phyloP scores from a whole-genome alignment of 2,888 invertebrate genomes.

The Tromatobia lineatoria region DNA sequence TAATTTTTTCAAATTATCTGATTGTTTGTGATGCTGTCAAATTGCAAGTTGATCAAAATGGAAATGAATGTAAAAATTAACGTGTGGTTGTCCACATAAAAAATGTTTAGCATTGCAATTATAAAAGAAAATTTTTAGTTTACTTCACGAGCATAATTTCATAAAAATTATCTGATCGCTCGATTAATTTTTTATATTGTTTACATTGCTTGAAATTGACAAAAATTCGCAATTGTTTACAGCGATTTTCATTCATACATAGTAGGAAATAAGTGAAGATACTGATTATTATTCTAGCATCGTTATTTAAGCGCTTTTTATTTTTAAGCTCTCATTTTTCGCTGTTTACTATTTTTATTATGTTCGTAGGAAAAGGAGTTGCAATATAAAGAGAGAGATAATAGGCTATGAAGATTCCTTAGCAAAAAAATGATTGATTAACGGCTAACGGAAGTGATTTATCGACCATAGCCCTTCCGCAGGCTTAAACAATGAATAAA shows the following conservation, averaged over 20 bases:
- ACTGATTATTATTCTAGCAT: neutral
- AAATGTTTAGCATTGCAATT: no score
- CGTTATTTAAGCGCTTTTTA: neutral
- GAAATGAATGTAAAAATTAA: no score
- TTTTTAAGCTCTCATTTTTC: neutral
- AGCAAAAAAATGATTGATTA: conserved; percentile 20
- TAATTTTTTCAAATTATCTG: no score
- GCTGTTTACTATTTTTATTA: neutral
- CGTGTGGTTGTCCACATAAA: no score
- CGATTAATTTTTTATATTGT: neutral
- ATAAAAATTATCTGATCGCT: no score
- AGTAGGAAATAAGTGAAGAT: neutral
- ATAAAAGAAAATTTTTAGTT: no score
- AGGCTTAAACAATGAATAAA: conserved; percentile 15
- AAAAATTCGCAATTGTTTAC: neutral
- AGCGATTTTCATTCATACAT: neutral
- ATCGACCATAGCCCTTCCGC: conserved; percentile 42
- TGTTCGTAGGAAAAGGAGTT: neutral
- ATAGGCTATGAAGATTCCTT: neutral
- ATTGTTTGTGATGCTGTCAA: no score
- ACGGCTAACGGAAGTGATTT: conserved; percentile 27
- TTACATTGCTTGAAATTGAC: neutral
- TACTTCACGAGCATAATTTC: no score
- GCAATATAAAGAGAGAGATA: neutral
- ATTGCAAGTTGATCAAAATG: no score